Percentiles rank a stretch among this genome's conserved stretches.
phyloP scores from a whole-genome alignment of 2,797 vertebrate genomes.

The Siniperca scherzeri region DNA sequence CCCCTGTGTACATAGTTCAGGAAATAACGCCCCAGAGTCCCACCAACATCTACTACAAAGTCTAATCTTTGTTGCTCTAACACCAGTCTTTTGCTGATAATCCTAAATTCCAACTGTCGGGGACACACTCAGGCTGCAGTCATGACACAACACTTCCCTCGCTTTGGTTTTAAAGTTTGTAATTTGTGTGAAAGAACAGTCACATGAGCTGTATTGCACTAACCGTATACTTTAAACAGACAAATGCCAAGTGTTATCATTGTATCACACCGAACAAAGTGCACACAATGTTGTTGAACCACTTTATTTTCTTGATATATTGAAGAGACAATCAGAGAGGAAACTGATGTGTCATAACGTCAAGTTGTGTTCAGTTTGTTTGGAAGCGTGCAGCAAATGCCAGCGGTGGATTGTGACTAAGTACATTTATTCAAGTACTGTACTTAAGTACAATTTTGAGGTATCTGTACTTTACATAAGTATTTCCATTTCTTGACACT shows the following conservation, averaged over 20 bases:
- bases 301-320: slow-evolving; percentile 11
- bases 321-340: slow-evolving; percentile 42
- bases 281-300: slow-evolving; percentile 11
- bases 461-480: background rate
- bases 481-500: background rate
- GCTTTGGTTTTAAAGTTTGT: background rate
- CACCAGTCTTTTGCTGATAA: slow-evolving; percentile 9
- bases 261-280: slow-evolving; percentile 3
- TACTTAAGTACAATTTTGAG: background rate
- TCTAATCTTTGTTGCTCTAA: slow-evolving; percentile 81
- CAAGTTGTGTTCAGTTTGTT: slow-evolving; percentile 20
- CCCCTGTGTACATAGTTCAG: slow-evolving; percentile 98
- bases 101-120: background rate
- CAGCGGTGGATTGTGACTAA: background rate
- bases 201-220: slow-evolving; percentile 2
- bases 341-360: background rate
- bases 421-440: background rate
- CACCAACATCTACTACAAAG: slow-evolving; percentile 94
- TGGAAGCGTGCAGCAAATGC: slow-evolving; percentile 1
- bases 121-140: slow-evolving; percentile 3
- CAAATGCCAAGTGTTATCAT: background rate
- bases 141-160: background rate
- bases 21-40: slow-evolving; percentile 96
- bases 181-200: background rate
- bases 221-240: background rate